phyloP scores from a whole-genome alignment of 2,888 invertebrate species.

The Therioaphis trifolii region DNA sequence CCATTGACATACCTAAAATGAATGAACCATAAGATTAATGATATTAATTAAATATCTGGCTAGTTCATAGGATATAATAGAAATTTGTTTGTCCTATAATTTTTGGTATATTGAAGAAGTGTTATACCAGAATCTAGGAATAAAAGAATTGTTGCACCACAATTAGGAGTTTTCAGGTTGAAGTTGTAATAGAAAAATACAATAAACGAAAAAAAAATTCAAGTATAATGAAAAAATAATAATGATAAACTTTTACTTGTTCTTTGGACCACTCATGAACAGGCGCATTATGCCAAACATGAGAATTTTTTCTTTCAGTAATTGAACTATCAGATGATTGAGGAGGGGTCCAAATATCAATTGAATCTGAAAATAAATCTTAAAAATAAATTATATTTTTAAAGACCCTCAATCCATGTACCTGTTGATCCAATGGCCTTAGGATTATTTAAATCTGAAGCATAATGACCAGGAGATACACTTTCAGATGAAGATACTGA shows the following conservation, averaged over 20 bases:
- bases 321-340: constrained; percentile 72
- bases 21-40: not conserved
- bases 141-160: too few relatives aligned
- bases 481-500: constrained; percentile 67
- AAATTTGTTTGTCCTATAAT: too few relatives aligned
- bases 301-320: constrained; percentile 74
- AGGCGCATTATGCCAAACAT: constrained; percentile 78
- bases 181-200: too few relatives aligned
- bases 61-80: too few relatives aligned
- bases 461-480: constrained; percentile 67
- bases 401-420: not conserved
- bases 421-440: constrained; percentile 63
- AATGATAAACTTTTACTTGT: constrained; percentile 72
- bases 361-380: constrained; percentile 68
- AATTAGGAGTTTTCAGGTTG: too few relatives aligned
- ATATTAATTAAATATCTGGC: too few relatives aligned
- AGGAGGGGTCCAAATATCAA: constrained; percentile 71
- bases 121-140: too few relatives aligned
- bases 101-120: too few relatives aligned
- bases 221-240: not conserved
- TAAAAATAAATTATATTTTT: not conserved
- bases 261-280: constrained; percentile 83
- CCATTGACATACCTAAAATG: constrained; percentile 89
- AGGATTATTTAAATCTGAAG: constrained; percentile 63
- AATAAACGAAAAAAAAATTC: not conserved